Conservation (phyloP, 2,113 vertebrate genomes). For the Ranitomeya imitator region DNA sequence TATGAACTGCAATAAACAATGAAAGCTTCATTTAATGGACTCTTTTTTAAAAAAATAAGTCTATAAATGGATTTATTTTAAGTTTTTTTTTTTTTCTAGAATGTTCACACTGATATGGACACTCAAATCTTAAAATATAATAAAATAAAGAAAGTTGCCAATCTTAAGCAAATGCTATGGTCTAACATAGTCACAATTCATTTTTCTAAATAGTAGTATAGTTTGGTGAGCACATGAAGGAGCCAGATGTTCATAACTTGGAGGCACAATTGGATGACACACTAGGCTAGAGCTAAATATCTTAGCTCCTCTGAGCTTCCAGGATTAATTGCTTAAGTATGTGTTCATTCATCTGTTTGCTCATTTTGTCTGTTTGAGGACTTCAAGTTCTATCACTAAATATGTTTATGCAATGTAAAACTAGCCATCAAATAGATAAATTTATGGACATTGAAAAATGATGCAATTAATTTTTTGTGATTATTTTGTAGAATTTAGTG, state of each 20-base stretch:
- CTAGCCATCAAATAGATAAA: neutral
- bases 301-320: neutral
- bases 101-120: neutral
- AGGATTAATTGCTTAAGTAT: slow-evolving; percentile 9
- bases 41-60: neutral
- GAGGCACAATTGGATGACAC: slow-evolving; percentile 6
- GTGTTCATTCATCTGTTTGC: slow-evolving; percentile 1
- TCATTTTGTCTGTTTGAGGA: neutral
- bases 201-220: neutral
- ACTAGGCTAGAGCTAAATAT: slow-evolving; percentile 9
- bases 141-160: neutral
- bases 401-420: neutral
- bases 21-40: neutral
- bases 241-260: slow-evolving; percentile 19
- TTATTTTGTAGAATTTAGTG: neutral
- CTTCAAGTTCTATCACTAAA: neutral
- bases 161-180: neutral
- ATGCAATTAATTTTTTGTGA: neutral
- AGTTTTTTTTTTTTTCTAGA: neutral
- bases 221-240: neutral
- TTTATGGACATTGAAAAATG: neutral
- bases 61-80: neutral
- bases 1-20: neutral
- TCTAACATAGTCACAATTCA: neutral
- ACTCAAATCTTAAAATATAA: neutral